A percentile compares a stretch with the other conserved stretches of the same genome.
phyloP scores from a whole-genome alignment of 2,888 invertebrate species.

The Glaucopsyche alexis region DNA sequence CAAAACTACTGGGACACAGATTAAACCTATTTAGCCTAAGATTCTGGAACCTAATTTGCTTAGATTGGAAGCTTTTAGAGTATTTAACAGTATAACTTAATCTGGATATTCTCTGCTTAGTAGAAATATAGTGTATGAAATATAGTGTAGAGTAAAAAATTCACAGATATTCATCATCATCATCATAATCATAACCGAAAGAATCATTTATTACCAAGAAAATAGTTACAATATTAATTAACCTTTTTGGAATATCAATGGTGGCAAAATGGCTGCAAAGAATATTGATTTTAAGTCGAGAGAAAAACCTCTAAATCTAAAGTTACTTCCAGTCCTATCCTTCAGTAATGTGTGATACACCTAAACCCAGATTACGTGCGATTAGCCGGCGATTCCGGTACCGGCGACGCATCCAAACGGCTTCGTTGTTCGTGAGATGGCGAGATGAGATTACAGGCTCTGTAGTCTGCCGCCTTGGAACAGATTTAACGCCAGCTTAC shows the following conservation, averaged over 20 bases:
- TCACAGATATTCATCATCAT: no score
- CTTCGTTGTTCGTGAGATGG: slow-evolving; percentile 32
- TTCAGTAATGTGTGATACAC: neutral
- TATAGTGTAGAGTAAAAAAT: no score
- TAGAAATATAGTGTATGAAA: no score
- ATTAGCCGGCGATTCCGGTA: slow-evolving; percentile 25
- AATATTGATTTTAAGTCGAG: no score
- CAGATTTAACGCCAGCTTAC: neutral
- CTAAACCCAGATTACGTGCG: slow-evolving; percentile 19
- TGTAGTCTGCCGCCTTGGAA: slow-evolving; percentile 1
- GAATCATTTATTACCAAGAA: no score
- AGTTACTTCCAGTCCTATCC: neutral
- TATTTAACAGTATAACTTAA: neutral
- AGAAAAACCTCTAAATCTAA: no score
- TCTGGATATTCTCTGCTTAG: neutral
- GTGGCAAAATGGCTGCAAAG: no score
- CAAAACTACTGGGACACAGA: slow-evolving; percentile 33
- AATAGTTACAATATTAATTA: no score
- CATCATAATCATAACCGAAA: no score
- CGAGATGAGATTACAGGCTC: slow-evolving; percentile 28
- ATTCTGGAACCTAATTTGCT: slow-evolving; percentile 29
- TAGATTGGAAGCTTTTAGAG: slow-evolving; percentile 21
- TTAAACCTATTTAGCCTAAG: slow-evolving; percentile 18
- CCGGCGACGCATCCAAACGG: slow-evolving; percentile 31
- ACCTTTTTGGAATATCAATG: no score